phyloP scores from a whole-genome alignment of 2,113 vertebrate genomes.

The Hyperopisus bebe region DNA sequence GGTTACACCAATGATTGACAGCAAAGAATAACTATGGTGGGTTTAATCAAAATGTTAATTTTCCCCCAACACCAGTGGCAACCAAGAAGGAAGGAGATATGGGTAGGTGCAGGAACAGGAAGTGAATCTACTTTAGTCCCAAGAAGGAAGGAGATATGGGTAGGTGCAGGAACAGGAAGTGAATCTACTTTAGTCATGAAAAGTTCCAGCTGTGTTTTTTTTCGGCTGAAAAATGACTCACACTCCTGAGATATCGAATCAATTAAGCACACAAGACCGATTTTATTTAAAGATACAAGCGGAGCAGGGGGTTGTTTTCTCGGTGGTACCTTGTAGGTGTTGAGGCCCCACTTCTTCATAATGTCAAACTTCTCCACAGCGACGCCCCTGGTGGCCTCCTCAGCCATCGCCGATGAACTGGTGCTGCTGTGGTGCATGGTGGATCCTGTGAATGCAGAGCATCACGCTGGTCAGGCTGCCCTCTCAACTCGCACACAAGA shows the following conservation, averaged over 20 bases:
- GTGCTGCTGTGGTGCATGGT: constrained; percentile 75
- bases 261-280: background rate
- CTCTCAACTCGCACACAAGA: background rate
- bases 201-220: background rate
- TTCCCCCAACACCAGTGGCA: background rate
- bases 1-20: background rate
- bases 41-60: background rate
- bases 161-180: background rate
- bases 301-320: background rate
- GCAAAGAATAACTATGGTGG: background rate
- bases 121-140: too few relatives aligned
- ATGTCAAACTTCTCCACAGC: constrained; percentile 92
- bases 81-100: background rate
- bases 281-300: background rate
- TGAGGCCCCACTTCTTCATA: constrained; percentile 91
- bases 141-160: background rate
- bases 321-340: constrained; percentile 85
- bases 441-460: constrained; percentile 59
- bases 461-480: background rate
- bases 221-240: background rate
- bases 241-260: background rate
- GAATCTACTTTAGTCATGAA: background rate
- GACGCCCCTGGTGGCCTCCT: constrained; percentile 75
- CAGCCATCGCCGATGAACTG: constrained; percentile 53
- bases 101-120: too few relatives aligned